Evolutionary conservation across 2,113 vertebrate species (phyloP), one percentile per base, ranked within the genome.

Genomic region (Sminthopsis crassicaudata): DNA sequence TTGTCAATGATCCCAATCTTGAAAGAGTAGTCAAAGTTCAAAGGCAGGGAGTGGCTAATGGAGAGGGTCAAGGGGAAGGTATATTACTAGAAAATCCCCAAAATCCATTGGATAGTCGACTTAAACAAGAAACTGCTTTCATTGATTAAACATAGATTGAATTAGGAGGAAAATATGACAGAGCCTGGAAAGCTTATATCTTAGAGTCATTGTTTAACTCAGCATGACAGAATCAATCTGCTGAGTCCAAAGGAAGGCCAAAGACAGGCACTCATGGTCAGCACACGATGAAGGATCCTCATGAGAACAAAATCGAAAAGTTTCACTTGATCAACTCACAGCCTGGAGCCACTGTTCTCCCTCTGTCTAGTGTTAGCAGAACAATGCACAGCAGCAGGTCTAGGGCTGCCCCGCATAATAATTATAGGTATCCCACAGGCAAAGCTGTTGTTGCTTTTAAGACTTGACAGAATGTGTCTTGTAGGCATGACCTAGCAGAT

Each of bases 111-210:
- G 98, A 98, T 98, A 98, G 97, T 97, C 98, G 98, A 98, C 98
- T 99, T 99, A 99, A 99, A 99, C 98, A 98, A 99, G 98, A 99
- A 98, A 99, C 99, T 98, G 99, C 99, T 99, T 98, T 98, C 98
- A 99, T 99, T 99, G 99, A 99, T 99, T 99, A 99, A 99, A 99
- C 97, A 98, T 98, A 98, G 98, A 99, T 99, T 99, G 99, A 99
- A 99, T 98, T 98, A 99, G 99, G 97, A 97, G 96, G 97, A 94
- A 98, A 99, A 99, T 98, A 98, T 98, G 98, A 98, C 98, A 98
- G 98, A 97, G 98, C 94, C 97, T 96, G 96, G 98, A 98, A 98
- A 99, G 99, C 99, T 99, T 99, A 97, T 98, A 98, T 99, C 98
- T 98, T 96, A 96, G 97, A 98, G 96, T 98, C 99, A 99, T 99